Evolutionary conservation across 1,140 invertebrate genomes (phyloP).

Genomic region (Halyomorpha halys): DNA sequence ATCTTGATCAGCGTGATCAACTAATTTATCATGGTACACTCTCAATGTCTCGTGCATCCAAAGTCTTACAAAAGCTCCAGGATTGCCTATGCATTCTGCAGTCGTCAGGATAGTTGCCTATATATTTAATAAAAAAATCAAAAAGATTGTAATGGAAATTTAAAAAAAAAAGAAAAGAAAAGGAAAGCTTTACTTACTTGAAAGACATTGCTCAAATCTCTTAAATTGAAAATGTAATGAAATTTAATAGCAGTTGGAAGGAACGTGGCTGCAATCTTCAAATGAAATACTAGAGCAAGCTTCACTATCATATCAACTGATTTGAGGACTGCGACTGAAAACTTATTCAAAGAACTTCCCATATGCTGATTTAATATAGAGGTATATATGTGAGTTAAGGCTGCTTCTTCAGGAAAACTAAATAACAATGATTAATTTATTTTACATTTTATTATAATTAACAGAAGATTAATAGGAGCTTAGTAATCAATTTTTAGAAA

Average conservation of each 20-base stretch:
- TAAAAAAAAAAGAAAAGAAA: conserved; percentile 30
- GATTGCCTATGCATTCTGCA: conserved; percentile 55
- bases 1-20: conserved; percentile 56
- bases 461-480: too few species aligned
- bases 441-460: too few species aligned
- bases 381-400: conserved; percentile 71
- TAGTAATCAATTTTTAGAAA: too few species aligned
- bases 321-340: conserved; percentile 47
- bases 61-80: conserved; percentile 60
- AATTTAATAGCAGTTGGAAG: conserved; percentile 89
- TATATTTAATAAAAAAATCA: not conserved
- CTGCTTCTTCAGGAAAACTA: conserved; percentile 75
- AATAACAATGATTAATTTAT: not conserved
- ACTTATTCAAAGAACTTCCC: conserved; percentile 52
- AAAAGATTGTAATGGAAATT: not conserved
- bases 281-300: conserved; percentile 64
- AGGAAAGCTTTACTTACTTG: conserved; percentile 44
- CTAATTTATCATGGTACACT: conserved; percentile 83
- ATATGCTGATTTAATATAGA: conserved; percentile 73
- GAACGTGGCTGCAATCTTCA: conserved; percentile 63
- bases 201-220: conserved; percentile 85
- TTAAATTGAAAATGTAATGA: conserved; percentile 87
- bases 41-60: conserved; percentile 83
- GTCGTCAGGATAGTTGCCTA: conserved; percentile 23
- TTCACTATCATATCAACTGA: conserved; percentile 51